Base-by-base conservation (phyloP, 2,888 invertebrate genomes). In the Chymomyza fuscimana region DNA sequence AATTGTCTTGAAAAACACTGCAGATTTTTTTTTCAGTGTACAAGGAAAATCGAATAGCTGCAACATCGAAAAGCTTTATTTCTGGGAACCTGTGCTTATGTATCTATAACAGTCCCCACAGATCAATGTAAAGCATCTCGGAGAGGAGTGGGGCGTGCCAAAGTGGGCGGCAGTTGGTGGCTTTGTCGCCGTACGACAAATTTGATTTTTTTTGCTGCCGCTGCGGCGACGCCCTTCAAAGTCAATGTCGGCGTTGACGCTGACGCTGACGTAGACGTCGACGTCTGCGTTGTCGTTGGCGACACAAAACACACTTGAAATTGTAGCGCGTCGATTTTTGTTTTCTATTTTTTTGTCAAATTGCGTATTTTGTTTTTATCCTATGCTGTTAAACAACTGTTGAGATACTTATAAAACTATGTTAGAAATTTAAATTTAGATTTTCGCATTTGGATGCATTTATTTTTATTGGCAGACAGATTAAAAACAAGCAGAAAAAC, bases 341-440 rank as follows among this genome's bases (percentile, higher is more conserved):
- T 52, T 29, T 40, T 68, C 66, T 67, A 16, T 40, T 63, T 36
- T 63, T 4, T 16, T 65, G 40, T 66, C 69, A 10, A 74, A 82
- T 76, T 80, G 80, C 85, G 85, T 87, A 82, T 85, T 82, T 82
- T 73, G 68, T 78, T 86, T 80, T 73, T 61, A 61, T 75, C 67
- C 58, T 58, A 68, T 68, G 67, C 65, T 63, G 40, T 32, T 32
- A 32, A 32, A 32, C 32, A 63, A 50, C n/a, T 32, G 32, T 32
- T 32, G 12, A 52, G 32, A 32, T 32, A 32, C 9, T 9, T 32
- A 22, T 22, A 58, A 65, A 54, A 62, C 63, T 70, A 54, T 12
- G 32, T 52, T 54, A 56, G 32, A 16, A 58, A 66, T 67, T 50
- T 76, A 80, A 73, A 78, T 73, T 70, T 78, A 78, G 73, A 73